Conservation (phyloP, 2,113 vertebrate genomes). For the Psilopsiagon aurifrons region DNA sequence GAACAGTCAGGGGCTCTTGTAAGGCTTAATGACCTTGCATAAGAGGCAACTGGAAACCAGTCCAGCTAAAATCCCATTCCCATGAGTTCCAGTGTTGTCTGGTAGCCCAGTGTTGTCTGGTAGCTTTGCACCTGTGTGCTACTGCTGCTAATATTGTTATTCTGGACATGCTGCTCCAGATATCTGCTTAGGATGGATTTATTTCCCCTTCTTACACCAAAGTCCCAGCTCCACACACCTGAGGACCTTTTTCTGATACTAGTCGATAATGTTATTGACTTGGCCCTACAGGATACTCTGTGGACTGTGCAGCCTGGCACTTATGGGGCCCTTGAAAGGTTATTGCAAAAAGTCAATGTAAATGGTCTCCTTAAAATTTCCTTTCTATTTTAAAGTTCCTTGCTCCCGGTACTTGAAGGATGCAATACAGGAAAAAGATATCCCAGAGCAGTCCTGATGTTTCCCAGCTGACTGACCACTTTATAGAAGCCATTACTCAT, state of each 20-base stretch:
- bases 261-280: neutral
- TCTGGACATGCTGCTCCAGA: neutral
- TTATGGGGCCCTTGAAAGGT: neutral
- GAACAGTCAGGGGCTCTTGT: neutral
- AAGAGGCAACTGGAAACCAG: slow-evolving; percentile 50
- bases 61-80: slow-evolving; percentile 27
- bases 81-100: neutral
- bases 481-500: neutral
- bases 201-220: neutral
- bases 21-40: neutral
- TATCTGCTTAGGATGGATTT: slow-evolving; percentile 3
- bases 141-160: neutral
- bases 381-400: neutral
- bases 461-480: neutral
- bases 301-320: neutral
- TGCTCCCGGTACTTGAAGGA: neutral
- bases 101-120: neutral
- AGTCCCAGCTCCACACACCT: neutral
- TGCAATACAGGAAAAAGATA: neutral
- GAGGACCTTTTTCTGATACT: neutral
- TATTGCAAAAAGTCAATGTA: neutral
- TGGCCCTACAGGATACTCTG: neutral
- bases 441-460: neutral
- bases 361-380: neutral
- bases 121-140: neutral